Conservation (phyloP, 2,797 vertebrate genomes). For the Sebastes hubbsi region DNA sequence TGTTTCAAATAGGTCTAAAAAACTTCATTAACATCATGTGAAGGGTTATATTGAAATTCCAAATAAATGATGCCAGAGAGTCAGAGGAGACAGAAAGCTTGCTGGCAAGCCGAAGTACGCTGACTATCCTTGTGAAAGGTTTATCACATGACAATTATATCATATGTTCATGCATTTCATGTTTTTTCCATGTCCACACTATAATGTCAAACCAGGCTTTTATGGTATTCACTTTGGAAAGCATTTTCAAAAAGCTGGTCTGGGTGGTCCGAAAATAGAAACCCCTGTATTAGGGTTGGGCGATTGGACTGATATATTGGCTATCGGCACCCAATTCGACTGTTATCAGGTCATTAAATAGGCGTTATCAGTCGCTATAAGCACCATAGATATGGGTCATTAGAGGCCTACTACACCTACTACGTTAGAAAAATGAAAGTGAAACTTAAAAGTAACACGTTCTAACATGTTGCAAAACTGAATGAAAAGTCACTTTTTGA, state of each 20-base stretch:
- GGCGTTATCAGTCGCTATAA: too few relatives aligned
- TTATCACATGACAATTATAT: not conserved
- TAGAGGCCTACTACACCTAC: too few relatives aligned
- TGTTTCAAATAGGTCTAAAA: not conserved
- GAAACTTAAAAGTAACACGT: too few relatives aligned
- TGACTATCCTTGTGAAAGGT: not conserved
- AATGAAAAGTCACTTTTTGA: too few relatives aligned
- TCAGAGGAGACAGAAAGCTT: not conserved
- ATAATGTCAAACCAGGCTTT: not conserved
- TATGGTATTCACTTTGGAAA: not conserved
- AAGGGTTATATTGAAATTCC: not conserved
- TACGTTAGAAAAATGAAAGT: too few relatives aligned
- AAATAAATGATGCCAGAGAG: not conserved
- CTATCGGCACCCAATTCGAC: too few relatives aligned
- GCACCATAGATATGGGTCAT: too few relatives aligned
- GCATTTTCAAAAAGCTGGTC: not conserved
- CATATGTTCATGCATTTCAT: not conserved
- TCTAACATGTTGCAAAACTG: too few relatives aligned
- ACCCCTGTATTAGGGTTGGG: too few relatives aligned
- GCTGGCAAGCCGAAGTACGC: not conserved
- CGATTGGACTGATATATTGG: too few relatives aligned
- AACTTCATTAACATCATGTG: not conserved
- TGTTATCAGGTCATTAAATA: too few relatives aligned
- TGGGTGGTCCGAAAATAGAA: too few relatives aligned
- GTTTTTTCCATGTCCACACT: not conserved